phyloP scores from a whole-genome alignment of 2,797 vertebrate species.

The Falco peregrinus region DNA sequence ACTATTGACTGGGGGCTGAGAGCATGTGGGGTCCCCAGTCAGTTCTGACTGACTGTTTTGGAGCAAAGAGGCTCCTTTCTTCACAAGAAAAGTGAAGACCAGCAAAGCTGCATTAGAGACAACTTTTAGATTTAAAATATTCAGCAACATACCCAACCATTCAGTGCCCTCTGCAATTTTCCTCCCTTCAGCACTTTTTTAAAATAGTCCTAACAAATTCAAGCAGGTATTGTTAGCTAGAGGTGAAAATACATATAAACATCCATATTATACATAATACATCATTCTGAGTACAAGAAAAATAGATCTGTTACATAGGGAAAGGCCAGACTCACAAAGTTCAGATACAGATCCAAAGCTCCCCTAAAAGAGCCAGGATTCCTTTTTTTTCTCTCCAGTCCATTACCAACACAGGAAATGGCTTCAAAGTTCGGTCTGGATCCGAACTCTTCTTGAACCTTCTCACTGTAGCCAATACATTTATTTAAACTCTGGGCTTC shows the following conservation, averaged over 20 bases:
- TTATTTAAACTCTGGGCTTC: not conserved
- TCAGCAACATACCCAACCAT: not conserved
- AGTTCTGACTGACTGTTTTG: not conserved
- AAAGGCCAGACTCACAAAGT: not conserved
- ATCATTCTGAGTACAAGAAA: conserved; percentile 34
- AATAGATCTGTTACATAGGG: not conserved
- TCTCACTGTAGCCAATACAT: not conserved
- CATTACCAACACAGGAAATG: conserved; percentile 25
- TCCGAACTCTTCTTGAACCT: conserved; percentile 55
- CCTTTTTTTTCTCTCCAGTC: not conserved
- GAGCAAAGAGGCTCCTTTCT: not conserved
- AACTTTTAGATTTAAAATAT: conserved; percentile 18
- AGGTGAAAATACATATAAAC: conserved; percentile 57
- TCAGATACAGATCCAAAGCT: conserved; percentile 29
- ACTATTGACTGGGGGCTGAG: not conserved
- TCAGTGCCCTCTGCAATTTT: not conserved
- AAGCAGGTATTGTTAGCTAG: conserved; percentile 49
- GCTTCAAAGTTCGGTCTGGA: not conserved
- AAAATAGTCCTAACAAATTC: conserved; percentile 40
- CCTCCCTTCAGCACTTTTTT: conserved; percentile 35
- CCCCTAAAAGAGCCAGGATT: not conserved
- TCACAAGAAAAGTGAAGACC: not conserved
- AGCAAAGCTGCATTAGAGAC: not conserved
- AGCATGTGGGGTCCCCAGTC: not conserved
- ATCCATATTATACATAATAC: conserved; percentile 11